Evolutionary conservation across 2,888 invertebrate genomes (phyloP).

Genomic region (Diadegma fenestrale): DNA sequence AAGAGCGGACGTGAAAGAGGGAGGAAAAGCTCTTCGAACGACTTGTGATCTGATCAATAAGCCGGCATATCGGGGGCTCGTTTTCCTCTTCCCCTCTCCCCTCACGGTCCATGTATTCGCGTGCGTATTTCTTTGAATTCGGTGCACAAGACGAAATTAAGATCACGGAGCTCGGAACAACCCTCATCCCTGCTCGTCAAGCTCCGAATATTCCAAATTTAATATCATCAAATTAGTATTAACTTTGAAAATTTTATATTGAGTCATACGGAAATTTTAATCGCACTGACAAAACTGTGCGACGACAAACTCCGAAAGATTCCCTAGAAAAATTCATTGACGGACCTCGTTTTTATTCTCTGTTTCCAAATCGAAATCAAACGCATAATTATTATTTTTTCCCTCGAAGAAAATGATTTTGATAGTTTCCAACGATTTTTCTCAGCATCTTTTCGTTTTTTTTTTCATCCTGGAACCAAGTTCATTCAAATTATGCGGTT

Average conservation of each 20-base stretch:
- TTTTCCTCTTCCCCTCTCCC: constrained; percentile 71
- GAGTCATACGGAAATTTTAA: neutral
- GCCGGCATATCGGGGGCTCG: constrained; percentile 79
- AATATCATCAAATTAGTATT: constrained; percentile 55
- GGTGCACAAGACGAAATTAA: constrained; percentile 45
- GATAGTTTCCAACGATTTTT: neutral
- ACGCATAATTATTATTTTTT: neutral
- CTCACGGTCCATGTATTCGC: constrained; percentile 24
- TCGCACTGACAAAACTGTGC: neutral
- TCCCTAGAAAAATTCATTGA: neutral
- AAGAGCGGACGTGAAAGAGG: constrained; percentile 65
- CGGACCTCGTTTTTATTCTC: neutral
- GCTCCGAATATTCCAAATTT: constrained; percentile 35
- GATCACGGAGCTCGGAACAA: constrained; percentile 23
- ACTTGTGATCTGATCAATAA: constrained; percentile 84
- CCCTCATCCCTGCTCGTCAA: constrained; percentile 4
- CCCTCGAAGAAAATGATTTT: neutral
- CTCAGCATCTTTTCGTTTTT: neutral
- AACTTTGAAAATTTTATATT: constrained; percentile 25
- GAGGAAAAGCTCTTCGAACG: constrained; percentile 79
- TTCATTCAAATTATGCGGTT: neutral
- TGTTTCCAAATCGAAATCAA: neutral
- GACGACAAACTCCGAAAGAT: neutral
- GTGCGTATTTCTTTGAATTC: constrained; percentile 53
- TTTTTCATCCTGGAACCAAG: neutral